Base-by-base conservation (phyloP, 2,113 vertebrate genomes). In the Tretioscincus oriximinensis region DNA sequence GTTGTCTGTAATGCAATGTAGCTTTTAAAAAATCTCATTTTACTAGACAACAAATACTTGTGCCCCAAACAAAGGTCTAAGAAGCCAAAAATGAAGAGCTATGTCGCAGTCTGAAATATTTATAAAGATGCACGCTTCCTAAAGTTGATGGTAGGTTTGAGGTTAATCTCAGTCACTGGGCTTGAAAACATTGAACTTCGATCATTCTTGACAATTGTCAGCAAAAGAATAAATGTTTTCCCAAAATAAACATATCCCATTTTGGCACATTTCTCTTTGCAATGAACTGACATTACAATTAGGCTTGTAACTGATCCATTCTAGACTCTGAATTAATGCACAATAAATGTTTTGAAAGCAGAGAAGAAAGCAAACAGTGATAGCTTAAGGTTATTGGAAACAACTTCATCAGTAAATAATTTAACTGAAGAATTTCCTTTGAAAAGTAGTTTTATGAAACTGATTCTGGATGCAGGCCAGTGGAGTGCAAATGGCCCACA, bases 1-100 rank as follows among this genome's bases (percentile, higher is more conserved):
- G 54, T 77, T 76, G 82, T 87, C 90, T 74, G 51, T 41, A 80
- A 85, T 81, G 72, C 77, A 58, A 61, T 61, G 28, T 63, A 84
- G 60, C 66, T 82, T 45, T 70, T 85, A 73, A 67, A 41, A 24
- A 81, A 87, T 82, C 74, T 58, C 63, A 84, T 73, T 69, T 81
- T n/a, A 31, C 69, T 80, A 75, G 90, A 86, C 83, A 80, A 22
- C 76, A 72, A 65, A 77, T 0, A 72, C 3, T 26, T 3, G 0
- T 64, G 73, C 49, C 69, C 61, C 73, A 5, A 81, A 73, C 29
- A 85, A 76, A 80, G 81, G 73, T 84, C 89, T 83, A 87, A 81
- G 73, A 67, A 85, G 75, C 84, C 8, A 21, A 80, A 88, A 92
- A 66, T 7, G 1, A 75, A 67, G 64, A 85, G 87, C 85, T 73